Conservation (phyloP, 2,113 vertebrate species). For the Carassius auratus region DNA sequence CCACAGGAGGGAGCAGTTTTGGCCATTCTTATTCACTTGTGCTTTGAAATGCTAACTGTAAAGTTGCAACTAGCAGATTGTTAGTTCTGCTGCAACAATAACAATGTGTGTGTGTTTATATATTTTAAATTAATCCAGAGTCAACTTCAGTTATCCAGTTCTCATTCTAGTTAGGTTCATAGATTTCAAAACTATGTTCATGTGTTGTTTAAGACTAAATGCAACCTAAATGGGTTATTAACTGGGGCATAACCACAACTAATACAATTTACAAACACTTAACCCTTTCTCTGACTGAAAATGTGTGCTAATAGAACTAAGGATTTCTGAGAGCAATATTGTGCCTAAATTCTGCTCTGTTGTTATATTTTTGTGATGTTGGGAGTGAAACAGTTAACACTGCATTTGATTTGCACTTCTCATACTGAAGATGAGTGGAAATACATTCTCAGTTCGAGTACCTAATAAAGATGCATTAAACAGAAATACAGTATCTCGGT, state of each 20-base stretch:
- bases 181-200: not conserved
- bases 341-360: not conserved
- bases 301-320: not conserved
- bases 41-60: not conserved
- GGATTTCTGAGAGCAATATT: not conserved
- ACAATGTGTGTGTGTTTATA: not conserved
- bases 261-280: not conserved
- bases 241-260: not conserved
- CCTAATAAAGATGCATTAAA: not conserved
- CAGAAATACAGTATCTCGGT: not conserved
- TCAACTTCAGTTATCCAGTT: not conserved
- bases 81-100: not conserved
- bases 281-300: not conserved
- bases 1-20: constrained; percentile 30
- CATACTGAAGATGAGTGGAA: not conserved
- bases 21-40: not conserved
- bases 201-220: not conserved
- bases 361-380: not conserved
- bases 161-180: not conserved
- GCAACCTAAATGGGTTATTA: not conserved
- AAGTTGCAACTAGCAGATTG: not conserved
- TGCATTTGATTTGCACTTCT: not conserved
- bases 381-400: not conserved
- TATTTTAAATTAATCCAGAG: not conserved
- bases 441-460: not conserved